Evolutionary conservation across 2,113 vertebrate species (phyloP), one percentile per base, ranked within the genome.

Genomic region (Cephalophus harveyi): DNA sequence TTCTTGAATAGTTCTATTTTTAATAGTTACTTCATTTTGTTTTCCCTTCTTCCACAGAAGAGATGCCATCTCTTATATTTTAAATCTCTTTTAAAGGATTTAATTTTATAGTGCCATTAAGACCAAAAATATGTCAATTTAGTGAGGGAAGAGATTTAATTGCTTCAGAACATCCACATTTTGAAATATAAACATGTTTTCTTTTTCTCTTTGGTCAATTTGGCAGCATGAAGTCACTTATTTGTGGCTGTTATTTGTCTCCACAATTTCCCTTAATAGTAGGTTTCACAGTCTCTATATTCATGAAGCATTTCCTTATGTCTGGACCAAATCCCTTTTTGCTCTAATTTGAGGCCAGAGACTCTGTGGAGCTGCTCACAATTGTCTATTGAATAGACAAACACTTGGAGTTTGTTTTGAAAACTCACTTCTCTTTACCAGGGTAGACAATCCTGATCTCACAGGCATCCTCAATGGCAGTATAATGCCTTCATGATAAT

Each of bases 161-260:
- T 97, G 89, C 79, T 87, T 95, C 64, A 82, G 78, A 98, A 93
- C 30, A 87, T 95, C 40, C 89, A 91, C 83, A 93, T 96, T 98
- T 97, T 97, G 82, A 96, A 98, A 96, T 97, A 54, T 89, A 96
- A 97, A 97, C 89, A 85, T 97, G 97, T 95, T 97, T 97, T 97
- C 94, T 81, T 98, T 97, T 98, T 94, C 92, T 98, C 91, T 86
- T 98, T 97, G 95, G 95, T 98, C 91, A 97, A 95, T 91, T 97
- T 98, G 97, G 95, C 97, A 94, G 86, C 96, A 95, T 16, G 91
- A 96, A 97, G 62, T 95, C 79, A 97, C 96, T 96, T 93, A 95
- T 97, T 95, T 98, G 98, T 95, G 97, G 91, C 96, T 95, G 96
- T 86, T 97, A 96, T 95, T 97, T 92, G 96, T 98, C 96, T 98